Evolutionary conservation across 2,888 invertebrate species (phyloP).

Genomic region (Copidosoma aretas): DNA sequence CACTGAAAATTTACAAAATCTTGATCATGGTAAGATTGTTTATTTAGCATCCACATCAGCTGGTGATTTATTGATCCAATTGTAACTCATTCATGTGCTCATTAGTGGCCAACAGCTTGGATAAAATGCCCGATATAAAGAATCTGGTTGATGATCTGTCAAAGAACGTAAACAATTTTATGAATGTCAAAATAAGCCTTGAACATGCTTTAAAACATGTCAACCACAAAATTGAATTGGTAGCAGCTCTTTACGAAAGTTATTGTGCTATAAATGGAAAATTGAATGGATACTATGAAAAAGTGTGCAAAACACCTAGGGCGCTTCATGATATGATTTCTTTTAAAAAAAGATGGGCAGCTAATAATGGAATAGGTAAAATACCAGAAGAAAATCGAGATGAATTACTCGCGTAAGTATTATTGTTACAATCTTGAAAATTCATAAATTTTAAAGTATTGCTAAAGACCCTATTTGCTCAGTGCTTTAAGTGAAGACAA

Average conservation of each 20-base stretch:
- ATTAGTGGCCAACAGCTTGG: not conserved
- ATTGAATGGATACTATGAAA: slow-evolving; percentile 16
- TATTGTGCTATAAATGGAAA: slow-evolving; percentile 30
- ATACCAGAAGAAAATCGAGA: not conserved
- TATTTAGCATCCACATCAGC: no score
- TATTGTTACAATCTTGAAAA: not conserved
- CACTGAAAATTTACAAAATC: not conserved
- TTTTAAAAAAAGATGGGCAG: slow-evolving; percentile 28
- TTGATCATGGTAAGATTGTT: not conserved
- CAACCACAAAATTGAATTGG: slow-evolving; percentile 26
- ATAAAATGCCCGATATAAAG: not conserved
- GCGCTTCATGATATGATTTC: slow-evolving; percentile 27
- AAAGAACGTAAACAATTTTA: not conserved
- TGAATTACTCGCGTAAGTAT: not conserved
- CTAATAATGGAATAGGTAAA: slow-evolving; percentile 10
- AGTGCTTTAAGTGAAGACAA: slow-evolving; percentile 36
- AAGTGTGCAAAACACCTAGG: slow-evolving; percentile 31
- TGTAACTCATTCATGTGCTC: no score
- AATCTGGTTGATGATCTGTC: not conserved
- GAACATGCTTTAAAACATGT: not conserved
- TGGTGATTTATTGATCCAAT: no score
- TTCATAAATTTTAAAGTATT: not conserved
- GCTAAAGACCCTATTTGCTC: slow-evolving; percentile 4
- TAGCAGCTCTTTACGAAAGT: slow-evolving; percentile 27
- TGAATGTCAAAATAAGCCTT: not conserved